These are phyloP conservation scores for Callipepla californica DNA, from an alignment of 2,113 vertebrate species.

Conservation along the genomic window DNA sequence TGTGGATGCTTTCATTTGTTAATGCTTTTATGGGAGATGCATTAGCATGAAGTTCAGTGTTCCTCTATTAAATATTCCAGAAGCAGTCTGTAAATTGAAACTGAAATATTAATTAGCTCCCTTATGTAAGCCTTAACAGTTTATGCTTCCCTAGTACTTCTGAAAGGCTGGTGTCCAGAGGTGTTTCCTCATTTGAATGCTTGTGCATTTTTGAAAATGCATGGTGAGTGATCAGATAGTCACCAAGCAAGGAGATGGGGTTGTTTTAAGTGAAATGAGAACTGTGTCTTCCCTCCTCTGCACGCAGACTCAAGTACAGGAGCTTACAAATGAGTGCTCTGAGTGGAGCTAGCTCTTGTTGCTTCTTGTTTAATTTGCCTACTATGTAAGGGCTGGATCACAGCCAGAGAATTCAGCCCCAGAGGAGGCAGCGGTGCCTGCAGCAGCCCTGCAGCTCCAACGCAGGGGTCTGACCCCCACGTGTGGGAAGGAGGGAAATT, in stretches of 20 bases:
- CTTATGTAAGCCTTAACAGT: neutral
- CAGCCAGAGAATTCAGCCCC: constrained; percentile 57
- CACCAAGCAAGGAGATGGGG: neutral
- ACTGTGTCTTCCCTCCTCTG: neutral
- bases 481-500: neutral
- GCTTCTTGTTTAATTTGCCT: constrained; percentile 67
- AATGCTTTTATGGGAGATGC: neutral
- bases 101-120: constrained; percentile 38
- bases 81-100: constrained; percentile 16
- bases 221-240: neutral
- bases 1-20: neutral
- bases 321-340: neutral
- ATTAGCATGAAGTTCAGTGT: neutral
- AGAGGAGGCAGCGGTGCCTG: neutral
- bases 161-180: neutral
- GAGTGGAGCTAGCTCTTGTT: constrained; percentile 50
- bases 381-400: constrained; percentile 42
- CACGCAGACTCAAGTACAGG: neutral
- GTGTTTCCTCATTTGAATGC: neutral
- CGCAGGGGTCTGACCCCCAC: neutral
- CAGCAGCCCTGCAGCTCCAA: neutral
- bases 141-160: neutral
- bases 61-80: constrained; percentile 20
- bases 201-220: neutral
- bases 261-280: neutral